Percentiles rank a stretch among this genome's conserved stretches.
These are phyloP conservation scores for Cebidichthys violaceus DNA, from an alignment of 2,113 vertebrate species.

Conservation along the genomic window DNA sequence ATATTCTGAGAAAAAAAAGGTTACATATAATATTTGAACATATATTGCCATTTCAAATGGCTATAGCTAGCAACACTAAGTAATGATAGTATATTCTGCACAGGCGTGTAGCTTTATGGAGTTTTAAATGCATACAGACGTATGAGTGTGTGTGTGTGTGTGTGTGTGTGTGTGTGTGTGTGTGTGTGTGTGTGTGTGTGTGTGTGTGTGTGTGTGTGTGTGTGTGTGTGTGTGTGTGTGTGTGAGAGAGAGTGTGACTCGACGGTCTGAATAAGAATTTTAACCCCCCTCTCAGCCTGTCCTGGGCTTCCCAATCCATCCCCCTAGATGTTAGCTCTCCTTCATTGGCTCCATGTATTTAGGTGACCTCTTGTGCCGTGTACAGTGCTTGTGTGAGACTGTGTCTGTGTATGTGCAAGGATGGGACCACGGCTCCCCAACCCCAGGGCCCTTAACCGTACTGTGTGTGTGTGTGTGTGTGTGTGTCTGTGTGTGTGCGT, in stretches of 20 bases:
- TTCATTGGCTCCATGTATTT: conserved; percentile 92
- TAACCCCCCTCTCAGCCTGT: conserved; percentile 86
- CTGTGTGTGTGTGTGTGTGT: conserved; percentile 46
- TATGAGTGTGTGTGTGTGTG: conserved; percentile 86
- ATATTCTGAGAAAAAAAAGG: conserved; percentile 90
- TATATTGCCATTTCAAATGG: conserved; percentile 89
- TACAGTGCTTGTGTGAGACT: conserved; percentile 98
- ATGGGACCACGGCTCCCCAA: conserved; percentile 63
- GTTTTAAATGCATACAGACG: conserved; percentile 90
- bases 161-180: conserved; percentile 54
- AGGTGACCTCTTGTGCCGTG: conserved; percentile 96
- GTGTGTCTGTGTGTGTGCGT: conserved; percentile 90
- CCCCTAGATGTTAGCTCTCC: conserved; percentile 88
- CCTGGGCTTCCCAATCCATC: conserved; percentile 86
- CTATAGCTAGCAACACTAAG: conserved; percentile 95
- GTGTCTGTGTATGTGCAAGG: conserved; percentile 92
- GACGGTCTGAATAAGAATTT: conserved; percentile 79
- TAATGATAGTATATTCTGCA: conserved; percentile 91
- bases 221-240: conserved; percentile 10
- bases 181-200: conserved; percentile 22
- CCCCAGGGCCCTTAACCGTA: conserved; percentile 75
- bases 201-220: background rate
- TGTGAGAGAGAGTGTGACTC: conserved; percentile 34
- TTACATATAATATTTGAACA: conserved; percentile 91
- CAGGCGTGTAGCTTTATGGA: conserved; percentile 90